Evolutionary conservation across 2,113 vertebrate genomes (phyloP), one percentile per base, ranked within the genome.

Genomic region (Poeciliopsis turrubarensis): DNA sequence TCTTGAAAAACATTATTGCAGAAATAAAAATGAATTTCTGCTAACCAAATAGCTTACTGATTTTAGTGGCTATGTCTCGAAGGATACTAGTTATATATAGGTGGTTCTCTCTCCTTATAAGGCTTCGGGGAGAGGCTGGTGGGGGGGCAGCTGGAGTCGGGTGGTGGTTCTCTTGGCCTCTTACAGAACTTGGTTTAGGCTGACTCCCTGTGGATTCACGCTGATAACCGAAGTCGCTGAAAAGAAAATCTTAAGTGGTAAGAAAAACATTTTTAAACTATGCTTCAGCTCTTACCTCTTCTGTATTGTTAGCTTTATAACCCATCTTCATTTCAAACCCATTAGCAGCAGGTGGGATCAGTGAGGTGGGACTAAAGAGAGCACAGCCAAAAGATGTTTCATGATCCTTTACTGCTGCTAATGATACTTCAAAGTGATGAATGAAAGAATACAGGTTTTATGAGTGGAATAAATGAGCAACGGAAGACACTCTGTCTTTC

Each of bases 81-180:
- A 88, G 87, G 89, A 87, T 89, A 85, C 80, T 77, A 73, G 91
- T 90, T 93, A 93, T 93, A 92, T 93, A 93, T 93, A 93, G 92
- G 89, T 86, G 86, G 81, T 75, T 86, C 90, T 83, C 74, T 90
- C 63, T 89, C 92, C 92, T 91, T 91, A 80, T 92, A 92, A 91
- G 92, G 92, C 87, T 77, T 90, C 79, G 34, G 67, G 77, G 75
- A 88, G 75, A 78, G 73, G 83, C 79, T 83, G 88, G 84, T 90
- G 92, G 88, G 87, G 87, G 91, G 88, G 75, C 80, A 30, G 68
- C 51, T 78, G 81, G 80, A 89, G 89, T 88, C 78, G 88, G 72
- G 72, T 85, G 87, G 81, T 80, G 89, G 91, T 89, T 89, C 82
- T 77, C 88, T 80, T 89, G 88, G 89, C 87, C 89, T 66, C 26